Conservation (phyloP, 1,140 invertebrate genomes). For the Euborellia annulipes region DNA sequence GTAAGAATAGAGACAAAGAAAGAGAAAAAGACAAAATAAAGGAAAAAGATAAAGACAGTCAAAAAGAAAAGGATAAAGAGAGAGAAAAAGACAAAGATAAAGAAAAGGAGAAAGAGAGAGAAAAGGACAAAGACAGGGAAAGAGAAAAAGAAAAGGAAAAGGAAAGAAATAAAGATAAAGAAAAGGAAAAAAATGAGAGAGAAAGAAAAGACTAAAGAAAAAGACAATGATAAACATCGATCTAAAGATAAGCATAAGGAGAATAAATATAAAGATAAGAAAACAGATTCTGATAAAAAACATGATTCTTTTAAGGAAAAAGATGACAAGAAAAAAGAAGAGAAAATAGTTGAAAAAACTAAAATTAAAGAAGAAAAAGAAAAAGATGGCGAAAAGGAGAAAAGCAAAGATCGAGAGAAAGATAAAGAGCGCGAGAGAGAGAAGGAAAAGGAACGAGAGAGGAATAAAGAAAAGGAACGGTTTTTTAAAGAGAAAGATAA, state of each 20-base stretch:
- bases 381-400: slow-evolving; percentile 25
- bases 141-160: not conserved
- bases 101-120: not conserved
- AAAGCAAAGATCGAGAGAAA: not conserved
- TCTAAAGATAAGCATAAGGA: not conserved
- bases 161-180: not conserved
- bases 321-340: not conserved
- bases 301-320: not conserved
- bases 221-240: not conserved
- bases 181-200: slow-evolving; percentile 1
- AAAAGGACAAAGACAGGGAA: not conserved
- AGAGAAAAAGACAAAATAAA: slow-evolving; percentile 7
- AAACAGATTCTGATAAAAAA: not conserved
- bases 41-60: slow-evolving; percentile 8
- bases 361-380: slow-evolving; percentile 22
- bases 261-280: slow-evolving; percentile 2
- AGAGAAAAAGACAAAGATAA: not conserved
- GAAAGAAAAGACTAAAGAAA: not conserved
- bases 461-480: not conserved
- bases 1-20: slow-evolving; percentile 6
- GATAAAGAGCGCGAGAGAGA: slow-evolving; percentile 4
- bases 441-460: slow-evolving; percentile 9
- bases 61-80: slow-evolving; percentile 10
- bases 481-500: not conserved
- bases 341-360: slow-evolving; percentile 1